Evolutionary conservation across 2,888 invertebrate genomes (phyloP).

Genomic region (Parnassius apollo): DNA sequence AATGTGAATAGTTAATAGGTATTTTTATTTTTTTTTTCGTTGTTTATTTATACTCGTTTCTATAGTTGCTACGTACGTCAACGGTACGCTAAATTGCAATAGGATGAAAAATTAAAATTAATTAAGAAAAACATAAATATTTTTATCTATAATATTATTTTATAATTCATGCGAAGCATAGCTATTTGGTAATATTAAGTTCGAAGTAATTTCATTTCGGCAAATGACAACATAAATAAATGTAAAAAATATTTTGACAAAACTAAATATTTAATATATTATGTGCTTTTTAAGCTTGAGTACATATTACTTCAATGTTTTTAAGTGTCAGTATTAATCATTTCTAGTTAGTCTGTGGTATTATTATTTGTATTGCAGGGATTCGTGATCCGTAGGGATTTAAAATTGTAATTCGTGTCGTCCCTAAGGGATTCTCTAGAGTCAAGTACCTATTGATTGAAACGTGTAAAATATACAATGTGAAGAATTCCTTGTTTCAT

Average conservation of each 20-base stretch:
- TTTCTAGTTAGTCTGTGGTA: too few relatives aligned
- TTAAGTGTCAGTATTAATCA: constrained; percentile 2
- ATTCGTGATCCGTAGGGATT: constrained; percentile 18
- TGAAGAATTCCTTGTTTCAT: constrained; percentile 9
- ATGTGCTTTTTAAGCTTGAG: constrained; percentile 17
- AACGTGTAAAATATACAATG: constrained; percentile 19
- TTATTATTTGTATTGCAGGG: constrained; percentile 14
- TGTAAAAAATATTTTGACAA: constrained; percentile 5
- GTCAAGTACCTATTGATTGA: background rate
- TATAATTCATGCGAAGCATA: background rate
- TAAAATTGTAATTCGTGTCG: constrained; percentile 11
- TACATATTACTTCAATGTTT: too few relatives aligned
- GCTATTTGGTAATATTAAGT: background rate
- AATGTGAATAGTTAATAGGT: too few relatives aligned
- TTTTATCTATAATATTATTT: background rate
- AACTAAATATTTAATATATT: constrained; percentile 3
- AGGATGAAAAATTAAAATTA: background rate
- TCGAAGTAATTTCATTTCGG: background rate
- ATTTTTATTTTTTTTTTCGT: too few relatives aligned
- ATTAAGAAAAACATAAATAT: background rate
- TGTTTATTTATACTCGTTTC: too few relatives aligned
- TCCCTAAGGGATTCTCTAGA: constrained; percentile 18
- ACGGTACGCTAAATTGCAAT: background rate
- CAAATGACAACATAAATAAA: background rate
- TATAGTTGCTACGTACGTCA: too few relatives aligned